phyloP scores from a whole-genome alignment of 2,113 vertebrate species.

The Percina caprodes region DNA sequence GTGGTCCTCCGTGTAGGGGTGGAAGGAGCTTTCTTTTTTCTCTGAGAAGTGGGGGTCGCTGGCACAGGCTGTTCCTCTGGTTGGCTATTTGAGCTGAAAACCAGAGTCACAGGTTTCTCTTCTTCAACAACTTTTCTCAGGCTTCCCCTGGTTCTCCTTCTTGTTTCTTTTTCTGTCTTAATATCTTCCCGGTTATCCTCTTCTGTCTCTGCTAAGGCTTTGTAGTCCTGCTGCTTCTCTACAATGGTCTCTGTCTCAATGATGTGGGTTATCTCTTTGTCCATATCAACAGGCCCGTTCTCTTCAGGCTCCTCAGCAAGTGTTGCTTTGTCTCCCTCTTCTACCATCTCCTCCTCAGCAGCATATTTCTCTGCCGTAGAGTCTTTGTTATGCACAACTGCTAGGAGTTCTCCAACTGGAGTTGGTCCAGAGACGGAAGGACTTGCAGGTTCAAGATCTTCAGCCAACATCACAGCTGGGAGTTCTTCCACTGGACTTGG shows the following conservation, averaged over 20 bases:
- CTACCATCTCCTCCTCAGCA: conserved; percentile 14
- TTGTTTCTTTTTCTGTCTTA: not conserved
- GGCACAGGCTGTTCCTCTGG: conserved; percentile 26
- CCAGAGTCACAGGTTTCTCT: conserved; percentile 23
- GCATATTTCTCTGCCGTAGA: not conserved
- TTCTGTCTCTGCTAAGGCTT: not conserved
- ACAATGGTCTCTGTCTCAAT: not conserved
- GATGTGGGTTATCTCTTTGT: not conserved
- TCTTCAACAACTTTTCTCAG: conserved; percentile 7
- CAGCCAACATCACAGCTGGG: conserved; percentile 6
- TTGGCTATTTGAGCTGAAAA: conserved; percentile 17
- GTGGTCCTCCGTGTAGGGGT: conserved; percentile 81
- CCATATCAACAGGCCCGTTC: conserved; percentile 12
- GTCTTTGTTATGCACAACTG: not conserved
- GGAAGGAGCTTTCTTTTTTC: conserved; percentile 49
- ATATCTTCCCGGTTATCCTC: conserved; percentile 8
- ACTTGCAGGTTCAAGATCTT: conserved; percentile 22
- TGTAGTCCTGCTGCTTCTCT: conserved; percentile 1
- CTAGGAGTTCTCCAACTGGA: conserved; percentile 50
- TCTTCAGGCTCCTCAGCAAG: conserved; percentile 41
- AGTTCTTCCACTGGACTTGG: conserved; percentile 43
- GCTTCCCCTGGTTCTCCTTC: not conserved
- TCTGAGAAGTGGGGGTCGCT: conserved; percentile 43
- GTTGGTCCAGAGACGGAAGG: not conserved
- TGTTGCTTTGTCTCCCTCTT: not conserved